phyloP scores from a whole-genome alignment of 2,888 invertebrate genomes.

The Drosophila melanosoma region DNA sequence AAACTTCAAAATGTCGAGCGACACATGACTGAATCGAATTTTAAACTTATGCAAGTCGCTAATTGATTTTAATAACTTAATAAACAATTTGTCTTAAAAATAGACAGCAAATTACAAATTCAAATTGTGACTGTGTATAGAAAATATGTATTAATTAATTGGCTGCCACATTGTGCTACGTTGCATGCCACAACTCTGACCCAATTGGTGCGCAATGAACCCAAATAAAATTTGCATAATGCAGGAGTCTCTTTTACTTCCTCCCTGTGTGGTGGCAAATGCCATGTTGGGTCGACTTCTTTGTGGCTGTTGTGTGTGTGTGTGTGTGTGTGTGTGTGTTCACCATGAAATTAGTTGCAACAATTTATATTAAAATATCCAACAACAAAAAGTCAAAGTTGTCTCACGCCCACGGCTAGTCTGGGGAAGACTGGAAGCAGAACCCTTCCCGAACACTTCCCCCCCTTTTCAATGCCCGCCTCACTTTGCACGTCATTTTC shows the following conservation, averaged over 20 bases:
- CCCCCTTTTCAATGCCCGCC: conserved; percentile 8
- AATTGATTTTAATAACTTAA: conserved; percentile 78
- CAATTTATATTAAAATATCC: conserved; percentile 53
- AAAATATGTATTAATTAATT: conserved; percentile 29
- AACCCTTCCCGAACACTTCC: conserved; percentile 28
- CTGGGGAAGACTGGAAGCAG: conserved; percentile 16
- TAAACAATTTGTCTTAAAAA: conserved; percentile 48
- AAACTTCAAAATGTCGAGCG: conserved; percentile 20
- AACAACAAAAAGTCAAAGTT: conserved; percentile 21
- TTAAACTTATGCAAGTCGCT: conserved; percentile 63
- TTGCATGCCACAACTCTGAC: conserved; percentile 61
- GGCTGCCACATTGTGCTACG: conserved; percentile 32
- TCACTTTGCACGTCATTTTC: conserved; percentile 48
- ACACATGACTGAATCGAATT: conserved; percentile 30
- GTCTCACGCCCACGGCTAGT: conserved; percentile 70
- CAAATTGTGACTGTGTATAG: background rate
- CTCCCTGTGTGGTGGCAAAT: background rate
- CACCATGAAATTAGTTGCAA: conserved; percentile 69
- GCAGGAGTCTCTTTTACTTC: conserved; percentile 19
- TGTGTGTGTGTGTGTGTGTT: conserved; percentile 39
- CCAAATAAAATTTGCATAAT: conserved; percentile 63
- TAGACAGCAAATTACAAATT: conserved; percentile 6
- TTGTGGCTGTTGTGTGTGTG: background rate
- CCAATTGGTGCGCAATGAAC: conserved; percentile 74
- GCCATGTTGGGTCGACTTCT: conserved; percentile 4